Base-by-base conservation (phyloP, 2,888 invertebrate genomes). In the Trisateles emortualis region DNA sequence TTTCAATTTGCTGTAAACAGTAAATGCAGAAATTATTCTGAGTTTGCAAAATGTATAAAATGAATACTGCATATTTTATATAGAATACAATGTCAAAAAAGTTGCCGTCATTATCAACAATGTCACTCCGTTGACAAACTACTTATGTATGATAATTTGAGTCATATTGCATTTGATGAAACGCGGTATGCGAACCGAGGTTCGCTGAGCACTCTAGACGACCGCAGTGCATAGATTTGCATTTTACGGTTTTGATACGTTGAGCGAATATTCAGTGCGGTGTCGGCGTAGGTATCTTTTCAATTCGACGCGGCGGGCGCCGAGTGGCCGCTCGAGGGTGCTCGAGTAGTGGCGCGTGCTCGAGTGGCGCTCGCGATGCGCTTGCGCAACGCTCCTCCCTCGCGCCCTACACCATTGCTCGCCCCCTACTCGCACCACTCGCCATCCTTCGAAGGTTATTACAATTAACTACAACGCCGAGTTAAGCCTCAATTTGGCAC, bases 221-320 rank as follows among this genome's bases (percentile, higher is more conserved):
- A 86, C 87, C 88, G 84, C 87, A 87, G 87, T 86, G 90, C 89
- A 90, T 90, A 89, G 89, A 92, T 92, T 92, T 92, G 90, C 92
- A 92, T 92, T 91, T 91, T 92, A 89, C 88, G 82, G 88, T 90
- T 92, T 90, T 90, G 90, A 90, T 92, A 91, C 87, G 87, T 88
- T 72, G 87, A 84, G 86, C 89, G 90, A 90, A 91, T 90, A 92
- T 92, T 90, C 90, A 91, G 87, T 83, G 83, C 84, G 81, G 88
- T 88, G 90, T 89, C 83, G 85, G 86, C 78, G 81, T 90, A 89
- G 88, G 90, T 91, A 90, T 92, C 91, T 92, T 92, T 92, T 90
- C 85, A 91, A 88, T 90, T 86, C 83, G 86, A 88, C 86, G 87
- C 85, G 88, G 87, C 86, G 86, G 83, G 84, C 78, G 80, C 81